Evolutionary conservation across 2,797 vertebrate species (phyloP), one percentile per base, ranked within the genome.

Genomic region (Acropternis orthonyx): DNA sequence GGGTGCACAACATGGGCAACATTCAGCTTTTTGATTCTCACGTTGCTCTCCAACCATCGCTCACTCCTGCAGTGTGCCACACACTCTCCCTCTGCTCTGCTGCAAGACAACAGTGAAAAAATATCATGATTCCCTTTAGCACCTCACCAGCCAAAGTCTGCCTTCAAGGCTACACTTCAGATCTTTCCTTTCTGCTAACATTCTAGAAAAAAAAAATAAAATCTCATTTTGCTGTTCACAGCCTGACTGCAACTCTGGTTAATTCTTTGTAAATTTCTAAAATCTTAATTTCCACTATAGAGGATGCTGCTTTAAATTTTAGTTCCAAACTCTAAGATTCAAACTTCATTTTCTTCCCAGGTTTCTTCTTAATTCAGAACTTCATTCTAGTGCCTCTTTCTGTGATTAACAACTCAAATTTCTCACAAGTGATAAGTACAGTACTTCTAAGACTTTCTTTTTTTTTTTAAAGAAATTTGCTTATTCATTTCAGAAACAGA

Each of bases 261-360:
- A 92, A 92, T 90, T 90, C 72, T 92, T 56, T 59, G 49, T 58
- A 86, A 74, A 80, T 61, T 37, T 85, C 63, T 54, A 73, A 85
- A 83, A 67, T 49, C 37, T 65, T 88, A 1, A 32, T 43, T 78
- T 80, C 26, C 68, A 46, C 34, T 69, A 43, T 5, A 67, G 44
- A 3, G 80, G 69, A 86, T 21, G 10, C 36, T 43, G 58, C 34
- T 80, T 73, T 69, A 69, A 79, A 77, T 73, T 83, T 67, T 56
- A 59, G 22, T 62, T 77, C 26, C 68, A 86, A 83, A 88, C 5
- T 4, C 21, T 22, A 37, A 14, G 17, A 84, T 65, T 88, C 65
- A 78, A 86, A 28, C 28, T 56, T 89, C 9, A 83, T 80, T 89
- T 94, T 88, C 76, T 68, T 83, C 83, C 58, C 51, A 86, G 62